Base-by-base conservation (phyloP, 2,113 vertebrate species). In the Donacobius atricapilla region DNA sequence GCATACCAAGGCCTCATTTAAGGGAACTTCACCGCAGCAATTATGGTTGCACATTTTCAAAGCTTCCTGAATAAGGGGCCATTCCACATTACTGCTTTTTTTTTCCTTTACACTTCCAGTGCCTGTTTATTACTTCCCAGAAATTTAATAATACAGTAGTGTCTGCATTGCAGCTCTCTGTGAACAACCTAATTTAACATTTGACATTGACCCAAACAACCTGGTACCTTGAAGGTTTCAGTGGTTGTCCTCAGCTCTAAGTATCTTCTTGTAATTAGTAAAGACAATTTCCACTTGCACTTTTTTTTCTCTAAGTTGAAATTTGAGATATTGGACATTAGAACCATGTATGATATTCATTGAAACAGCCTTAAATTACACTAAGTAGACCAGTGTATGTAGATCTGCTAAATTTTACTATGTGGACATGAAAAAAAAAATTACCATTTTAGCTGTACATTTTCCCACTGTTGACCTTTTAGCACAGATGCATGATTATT, bases 41-140 rank as follows among this genome's bases (percentile, higher is more conserved):
- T 96, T 87, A 92, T 88, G 69, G 83, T 86, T 92, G 65, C 76
- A 93, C 90, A 88, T 96, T 96, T 96, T 90, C 94, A 95, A 90
- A 96, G 90, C 95, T 95, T 96, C 79, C 92, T 89, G 85, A 90
- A 80, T 80, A 73, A 81, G 44, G 16, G 72, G 22, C 79, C 93
- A 75, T 94, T 96, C 90, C 88, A 94, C 51, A 75, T 86, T 86
- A 84, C 82, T 48, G 60, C 22, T 78, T 91, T 93, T 91, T 93
- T 91, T 95, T 95, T 94, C 68, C 86, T 90, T 90, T 94, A 71
- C 56, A 56, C 39, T 95, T 88, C 56, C 51, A 83, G 20, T n/a
- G 76, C 85, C 90, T 91, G 69, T 71, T 96, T 85, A 64, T 88
- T 94, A 71, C 92, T 95, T 95, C 78, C 86, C 88, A 93, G 83